phyloP scores from a whole-genome alignment of 2,888 invertebrate genomes.

The Cantharis nigra region DNA sequence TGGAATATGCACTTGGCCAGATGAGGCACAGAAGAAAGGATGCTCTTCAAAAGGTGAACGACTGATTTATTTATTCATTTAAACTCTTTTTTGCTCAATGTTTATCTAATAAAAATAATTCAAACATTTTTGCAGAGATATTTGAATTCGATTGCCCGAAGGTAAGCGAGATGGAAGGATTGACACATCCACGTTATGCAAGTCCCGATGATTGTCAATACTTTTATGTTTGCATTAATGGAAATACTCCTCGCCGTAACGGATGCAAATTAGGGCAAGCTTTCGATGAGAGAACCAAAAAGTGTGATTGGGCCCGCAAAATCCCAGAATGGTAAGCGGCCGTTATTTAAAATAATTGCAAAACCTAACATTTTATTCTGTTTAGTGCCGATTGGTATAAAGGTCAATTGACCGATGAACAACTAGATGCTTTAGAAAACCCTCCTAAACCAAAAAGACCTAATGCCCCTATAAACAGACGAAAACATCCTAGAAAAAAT shows the following conservation, averaged over 20 bases:
- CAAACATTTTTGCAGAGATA: constrained; percentile 64
- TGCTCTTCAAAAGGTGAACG: constrained; percentile 73
- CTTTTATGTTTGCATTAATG: constrained; percentile 92
- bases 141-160: constrained; percentile 83
- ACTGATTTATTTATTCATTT: not conserved
- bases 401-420: constrained; percentile 78
- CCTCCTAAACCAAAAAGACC: constrained; percentile 70
- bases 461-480: constrained; percentile 57
- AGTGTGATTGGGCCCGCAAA: constrained; percentile 85
- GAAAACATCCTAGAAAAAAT: constrained; percentile 55
- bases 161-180: constrained; percentile 72
- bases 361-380: not conserved
- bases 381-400: constrained; percentile 89
- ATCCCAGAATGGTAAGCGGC: constrained; percentile 83
- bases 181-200: constrained; percentile 83
- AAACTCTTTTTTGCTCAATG: not conserved
- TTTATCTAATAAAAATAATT: not conserved
- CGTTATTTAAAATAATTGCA: not conserved
- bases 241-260: constrained; percentile 79
- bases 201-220: constrained; percentile 89
- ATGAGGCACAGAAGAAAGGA: constrained; percentile 85
- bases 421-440: constrained; percentile 79
- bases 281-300: constrained; percentile 78
- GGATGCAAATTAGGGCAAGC: constrained; percentile 89
- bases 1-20: constrained; percentile 91